A percentile compares a stretch with the other conserved stretches of the same genome.
Conservation (phyloP, 2,888 invertebrate species). For the Stenichneumon culpator region DNA sequence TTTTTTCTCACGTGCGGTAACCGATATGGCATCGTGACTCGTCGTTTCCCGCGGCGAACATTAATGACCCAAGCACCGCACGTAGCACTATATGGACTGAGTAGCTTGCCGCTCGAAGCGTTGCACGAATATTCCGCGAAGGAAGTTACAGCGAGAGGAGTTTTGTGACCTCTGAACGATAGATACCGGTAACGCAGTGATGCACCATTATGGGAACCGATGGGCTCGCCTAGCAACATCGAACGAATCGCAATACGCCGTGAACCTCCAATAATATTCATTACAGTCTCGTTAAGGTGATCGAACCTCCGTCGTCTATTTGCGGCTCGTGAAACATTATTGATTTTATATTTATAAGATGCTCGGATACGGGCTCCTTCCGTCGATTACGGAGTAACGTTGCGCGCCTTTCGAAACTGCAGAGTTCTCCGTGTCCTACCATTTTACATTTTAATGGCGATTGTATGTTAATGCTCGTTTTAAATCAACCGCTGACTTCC, state of each 20-base stretch:
- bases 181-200: not conserved
- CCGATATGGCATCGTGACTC: constrained; percentile 9
- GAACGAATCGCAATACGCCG: constrained; percentile 29
- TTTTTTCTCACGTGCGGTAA: not conserved
- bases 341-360: constrained; percentile 61
- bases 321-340: constrained; percentile 53
- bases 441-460: constrained; percentile 69
- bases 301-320: constrained; percentile 45
- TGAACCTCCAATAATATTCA: constrained; percentile 22
- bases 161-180: constrained; percentile 22
- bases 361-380: constrained; percentile 53
- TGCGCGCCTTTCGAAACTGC: constrained; percentile 26
- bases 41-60: constrained; percentile 9
- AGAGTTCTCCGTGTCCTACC: constrained; percentile 20
- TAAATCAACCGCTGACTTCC: constrained; percentile 40
- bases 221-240: constrained; percentile 9
- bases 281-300: constrained; percentile 56
- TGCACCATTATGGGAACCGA: constrained; percentile 3
- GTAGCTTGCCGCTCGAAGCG: not conserved
- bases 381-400: constrained; percentile 53
- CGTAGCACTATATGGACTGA: not conserved
- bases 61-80: constrained; percentile 8
- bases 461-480: constrained; percentile 67
- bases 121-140: constrained; percentile 15
- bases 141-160: constrained; percentile 4